These are phyloP conservation scores for Aspidiotus rigidus DNA, from an alignment of 2,888 invertebrate species.

Conservation along the genomic window DNA sequence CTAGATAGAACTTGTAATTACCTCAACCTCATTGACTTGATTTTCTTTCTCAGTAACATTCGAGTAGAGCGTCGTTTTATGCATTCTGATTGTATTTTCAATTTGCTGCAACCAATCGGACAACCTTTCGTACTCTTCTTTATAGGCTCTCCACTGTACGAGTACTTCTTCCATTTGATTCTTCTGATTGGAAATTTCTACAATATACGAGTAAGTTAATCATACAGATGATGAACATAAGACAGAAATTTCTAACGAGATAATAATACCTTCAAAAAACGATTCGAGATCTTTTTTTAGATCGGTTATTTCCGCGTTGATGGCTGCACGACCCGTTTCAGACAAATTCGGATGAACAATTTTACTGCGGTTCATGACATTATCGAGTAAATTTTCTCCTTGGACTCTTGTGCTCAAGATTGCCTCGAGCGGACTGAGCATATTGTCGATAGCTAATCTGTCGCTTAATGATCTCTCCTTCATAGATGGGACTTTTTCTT, in stretches of 20 bases:
- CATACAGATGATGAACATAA: background rate
- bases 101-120: constrained; percentile 90
- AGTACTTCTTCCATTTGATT: constrained; percentile 71
- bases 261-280: constrained; percentile 56
- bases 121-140: constrained; percentile 82
- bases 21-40: constrained; percentile 65
- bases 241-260: background rate
- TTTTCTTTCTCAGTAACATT: constrained; percentile 73
- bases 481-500: constrained; percentile 79
- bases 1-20: constrained; percentile 25
- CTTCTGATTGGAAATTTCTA: constrained; percentile 73
- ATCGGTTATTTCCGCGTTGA: constrained; percentile 76
- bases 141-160: constrained; percentile 78
- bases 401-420: constrained; percentile 81
- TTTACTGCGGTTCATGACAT: constrained; percentile 76
- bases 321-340: constrained; percentile 64
- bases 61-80: constrained; percentile 71
- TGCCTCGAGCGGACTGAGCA: constrained; percentile 75
- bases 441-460: constrained; percentile 78
- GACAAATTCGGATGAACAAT: constrained; percentile 78
- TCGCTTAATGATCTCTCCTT: constrained; percentile 77
- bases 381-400: constrained; percentile 77
- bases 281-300: constrained; percentile 74
- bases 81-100: constrained; percentile 80
- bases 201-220: constrained; percentile 27